These are phyloP conservation scores for Drosophila malerkotliana DNA, from an alignment of 1,140 invertebrate species.

Conservation along the genomic window DNA sequence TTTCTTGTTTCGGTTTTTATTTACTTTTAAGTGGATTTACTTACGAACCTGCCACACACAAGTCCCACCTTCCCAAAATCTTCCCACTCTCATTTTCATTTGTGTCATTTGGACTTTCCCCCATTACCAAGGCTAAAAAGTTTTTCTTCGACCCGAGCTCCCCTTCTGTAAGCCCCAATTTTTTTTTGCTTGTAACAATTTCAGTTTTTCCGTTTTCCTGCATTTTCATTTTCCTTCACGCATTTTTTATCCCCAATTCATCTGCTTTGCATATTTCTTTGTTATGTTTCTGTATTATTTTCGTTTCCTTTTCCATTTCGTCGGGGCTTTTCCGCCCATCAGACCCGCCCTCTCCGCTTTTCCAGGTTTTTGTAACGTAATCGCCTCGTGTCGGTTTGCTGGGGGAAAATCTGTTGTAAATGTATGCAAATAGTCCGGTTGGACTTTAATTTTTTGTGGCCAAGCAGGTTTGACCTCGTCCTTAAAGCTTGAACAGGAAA, in stretches of 20 bases:
- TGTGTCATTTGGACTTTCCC: slow-evolving; percentile 39
- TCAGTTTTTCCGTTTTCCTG: slow-evolving; percentile 47
- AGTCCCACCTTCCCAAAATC: background rate
- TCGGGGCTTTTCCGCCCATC: slow-evolving; percentile 5
- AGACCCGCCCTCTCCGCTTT: slow-evolving; percentile 14
- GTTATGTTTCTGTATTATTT: slow-evolving; percentile 78
- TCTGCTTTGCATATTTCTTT: slow-evolving; percentile 80
- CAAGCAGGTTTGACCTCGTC: slow-evolving; percentile 46
- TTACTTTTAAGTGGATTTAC: slow-evolving; percentile 37
- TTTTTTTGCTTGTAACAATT: slow-evolving; percentile 64
- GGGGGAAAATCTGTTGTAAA: slow-evolving; percentile 62
- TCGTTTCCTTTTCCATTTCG: slow-evolving; percentile 45
- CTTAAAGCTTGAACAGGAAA: slow-evolving; percentile 34
- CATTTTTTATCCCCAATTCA: slow-evolving; percentile 71
- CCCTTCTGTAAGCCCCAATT: slow-evolving; percentile 63
- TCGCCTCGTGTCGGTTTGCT: slow-evolving; percentile 41
- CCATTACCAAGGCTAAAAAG: slow-evolving; percentile 40
- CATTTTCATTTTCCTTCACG: slow-evolving; percentile 16
- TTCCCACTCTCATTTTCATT: slow-evolving; percentile 53
- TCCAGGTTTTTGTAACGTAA: slow-evolving; percentile 61
- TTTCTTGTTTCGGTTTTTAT: slow-evolving; percentile 7
- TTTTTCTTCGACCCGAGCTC: slow-evolving; percentile 23
- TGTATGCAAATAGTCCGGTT: slow-evolving; percentile 73
- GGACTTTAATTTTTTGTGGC: slow-evolving; percentile 53
- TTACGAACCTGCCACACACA: background rate